Evolutionary conservation across 2,113 vertebrate species (phyloP).

Genomic region (Nymphicus hollandicus): DNA sequence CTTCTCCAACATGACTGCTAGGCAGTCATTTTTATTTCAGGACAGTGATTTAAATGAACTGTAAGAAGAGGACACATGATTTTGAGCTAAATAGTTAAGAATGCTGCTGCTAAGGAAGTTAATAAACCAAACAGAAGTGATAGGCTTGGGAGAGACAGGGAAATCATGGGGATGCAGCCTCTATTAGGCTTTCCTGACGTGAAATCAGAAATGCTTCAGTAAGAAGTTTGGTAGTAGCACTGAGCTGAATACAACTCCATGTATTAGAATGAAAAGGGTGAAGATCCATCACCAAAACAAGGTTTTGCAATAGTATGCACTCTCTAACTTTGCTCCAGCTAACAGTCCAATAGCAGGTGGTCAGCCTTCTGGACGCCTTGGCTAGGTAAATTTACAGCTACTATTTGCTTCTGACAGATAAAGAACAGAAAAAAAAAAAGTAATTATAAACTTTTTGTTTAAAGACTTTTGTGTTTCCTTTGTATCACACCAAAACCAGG

Average conservation of each 20-base stretch:
- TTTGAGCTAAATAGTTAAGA: not conserved
- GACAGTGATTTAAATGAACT: not conserved
- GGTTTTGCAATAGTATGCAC: not conserved
- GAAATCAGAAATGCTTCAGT: not conserved
- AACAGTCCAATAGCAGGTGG: not conserved
- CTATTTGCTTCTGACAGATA: not conserved
- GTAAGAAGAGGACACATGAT: not conserved
- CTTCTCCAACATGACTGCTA: not conserved
- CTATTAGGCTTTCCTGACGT: not conserved
- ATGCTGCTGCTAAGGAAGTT: not conserved
- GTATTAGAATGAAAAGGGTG: not conserved
- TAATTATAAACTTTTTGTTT: not conserved
- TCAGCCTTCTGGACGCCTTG: not conserved
- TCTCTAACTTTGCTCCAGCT: not conserved
- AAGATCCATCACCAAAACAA: not conserved
- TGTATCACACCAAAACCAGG: not conserved
- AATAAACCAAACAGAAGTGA: not conserved
- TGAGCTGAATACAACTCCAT: not conserved
- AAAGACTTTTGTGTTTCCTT: not conserved
- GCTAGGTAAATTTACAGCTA: not conserved
- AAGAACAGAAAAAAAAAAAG: not conserved
- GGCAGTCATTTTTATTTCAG: not conserved
- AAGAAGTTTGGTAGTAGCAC: not conserved
- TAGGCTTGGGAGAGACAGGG: rapidly evolving
- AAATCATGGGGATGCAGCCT: not conserved